phyloP scores from a whole-genome alignment of 2,797 vertebrate species.

The Gephyroberyx darwinii region DNA sequence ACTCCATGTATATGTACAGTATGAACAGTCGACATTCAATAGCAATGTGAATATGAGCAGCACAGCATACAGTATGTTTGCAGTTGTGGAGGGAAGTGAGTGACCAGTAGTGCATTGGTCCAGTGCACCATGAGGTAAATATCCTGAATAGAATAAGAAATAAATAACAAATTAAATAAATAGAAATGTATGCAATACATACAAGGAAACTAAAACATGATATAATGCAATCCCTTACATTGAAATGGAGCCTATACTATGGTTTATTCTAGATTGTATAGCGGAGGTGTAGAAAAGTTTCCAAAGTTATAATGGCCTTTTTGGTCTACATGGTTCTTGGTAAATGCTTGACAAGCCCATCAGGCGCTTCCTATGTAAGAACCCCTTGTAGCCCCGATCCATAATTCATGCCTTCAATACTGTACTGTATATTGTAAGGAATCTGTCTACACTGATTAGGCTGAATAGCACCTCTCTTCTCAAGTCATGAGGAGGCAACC shows the following conservation, averaged over 20 bases:
- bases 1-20: not conserved
- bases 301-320: constrained; percentile 17
- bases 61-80: not conserved
- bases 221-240: not conserved
- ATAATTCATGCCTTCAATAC: constrained; percentile 71
- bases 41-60: not conserved
- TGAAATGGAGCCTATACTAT: not conserved
- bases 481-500: constrained; percentile 58
- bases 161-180: no score
- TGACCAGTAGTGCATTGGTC: no score
- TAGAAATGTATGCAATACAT: no score
- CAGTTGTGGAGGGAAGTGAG: no score
- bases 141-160: no score
- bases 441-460: constrained; percentile 66
- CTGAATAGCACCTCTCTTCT: constrained; percentile 53
- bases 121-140: no score
- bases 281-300: constrained; percentile 28
- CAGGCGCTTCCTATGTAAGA: constrained; percentile 56
- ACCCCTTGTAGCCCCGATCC: constrained; percentile 65
- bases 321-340: constrained; percentile 23
- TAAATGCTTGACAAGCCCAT: constrained; percentile 71
- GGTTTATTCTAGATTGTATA: not conserved
- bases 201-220: no score
- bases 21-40: not conserved
- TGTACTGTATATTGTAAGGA: constrained; percentile 52